A percentile compares a stretch with the other conserved stretches of the same genome.
phyloP scores from a whole-genome alignment of 1,140 invertebrate genomes.

The Pteromalus puparum region DNA sequence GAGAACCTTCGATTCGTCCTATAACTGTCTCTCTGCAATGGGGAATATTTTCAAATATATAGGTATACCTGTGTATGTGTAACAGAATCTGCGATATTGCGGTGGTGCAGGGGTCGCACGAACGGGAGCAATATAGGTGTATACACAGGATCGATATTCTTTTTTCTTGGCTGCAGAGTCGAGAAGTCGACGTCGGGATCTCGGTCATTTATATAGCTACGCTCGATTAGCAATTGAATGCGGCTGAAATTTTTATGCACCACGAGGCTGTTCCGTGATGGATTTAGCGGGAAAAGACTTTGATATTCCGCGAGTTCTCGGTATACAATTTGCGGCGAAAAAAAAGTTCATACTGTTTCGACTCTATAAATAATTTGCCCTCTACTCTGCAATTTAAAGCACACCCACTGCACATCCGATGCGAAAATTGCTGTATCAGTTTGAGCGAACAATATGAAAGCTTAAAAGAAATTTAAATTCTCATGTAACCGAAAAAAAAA shows the following conservation, averaged over 20 bases:
- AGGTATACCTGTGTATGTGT: background rate
- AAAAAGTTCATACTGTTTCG: no score
- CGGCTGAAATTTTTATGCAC: slow-evolving; percentile 8
- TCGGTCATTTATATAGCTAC: slow-evolving; percentile 9
- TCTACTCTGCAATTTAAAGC: no score
- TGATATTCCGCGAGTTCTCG: no score
- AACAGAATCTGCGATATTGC: slow-evolving; percentile 3
- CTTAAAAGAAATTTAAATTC: slow-evolving; percentile 25
- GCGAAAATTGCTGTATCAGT: background rate
- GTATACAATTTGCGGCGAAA: no score
- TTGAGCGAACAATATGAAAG: no score
- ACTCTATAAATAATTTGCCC: no score
- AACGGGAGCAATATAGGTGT: background rate
- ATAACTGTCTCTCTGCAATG: background rate
- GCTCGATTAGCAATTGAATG: slow-evolving; percentile 25
- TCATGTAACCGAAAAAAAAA: background rate
- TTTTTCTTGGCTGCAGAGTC: background rate
- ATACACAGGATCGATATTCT: slow-evolving; percentile 4
- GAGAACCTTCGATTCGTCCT: background rate
- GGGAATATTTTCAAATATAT: background rate
- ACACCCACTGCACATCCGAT: no score
- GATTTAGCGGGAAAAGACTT: no score
- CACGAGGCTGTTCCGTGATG: background rate
- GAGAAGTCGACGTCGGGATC: background rate
- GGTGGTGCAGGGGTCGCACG: background rate